Conservation (phyloP, 2,797 vertebrate genomes). For the Syndactyla subalaris region DNA sequence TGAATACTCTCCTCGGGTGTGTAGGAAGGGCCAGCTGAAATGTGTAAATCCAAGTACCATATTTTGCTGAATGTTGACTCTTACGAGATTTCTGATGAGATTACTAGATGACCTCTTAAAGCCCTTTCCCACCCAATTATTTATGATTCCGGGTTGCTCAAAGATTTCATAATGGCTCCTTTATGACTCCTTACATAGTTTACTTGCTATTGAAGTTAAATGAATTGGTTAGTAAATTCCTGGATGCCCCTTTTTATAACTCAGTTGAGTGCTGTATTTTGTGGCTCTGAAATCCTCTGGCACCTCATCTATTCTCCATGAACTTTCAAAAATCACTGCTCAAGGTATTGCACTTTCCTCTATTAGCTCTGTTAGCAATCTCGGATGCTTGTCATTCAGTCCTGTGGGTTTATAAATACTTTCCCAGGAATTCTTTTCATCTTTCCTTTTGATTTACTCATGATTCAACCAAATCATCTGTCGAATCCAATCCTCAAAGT, state of each 20-base stretch:
- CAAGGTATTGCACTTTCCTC: constrained; percentile 30
- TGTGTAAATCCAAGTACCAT: background rate
- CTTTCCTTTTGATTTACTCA: constrained; percentile 47
- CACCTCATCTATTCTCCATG: constrained; percentile 61
- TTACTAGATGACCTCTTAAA: constrained; percentile 63
- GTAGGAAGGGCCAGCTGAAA: constrained; percentile 5
- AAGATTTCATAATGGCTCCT: constrained; percentile 56
- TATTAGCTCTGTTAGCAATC: constrained; percentile 53
- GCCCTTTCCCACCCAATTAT: constrained; percentile 59
- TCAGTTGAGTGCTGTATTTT: constrained; percentile 61
- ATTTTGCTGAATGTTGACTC: constrained; percentile 43
- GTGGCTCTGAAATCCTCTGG: constrained; percentile 58
- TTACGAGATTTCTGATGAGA: constrained; percentile 49
- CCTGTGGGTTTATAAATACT: constrained; percentile 54
- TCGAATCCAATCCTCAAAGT: background rate
- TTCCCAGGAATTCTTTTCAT: constrained; percentile 69
- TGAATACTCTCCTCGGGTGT: background rate
- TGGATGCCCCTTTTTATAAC: constrained; percentile 59
- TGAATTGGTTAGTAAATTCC: constrained; percentile 61
- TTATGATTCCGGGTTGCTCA: constrained; percentile 44
- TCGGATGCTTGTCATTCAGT: background rate
- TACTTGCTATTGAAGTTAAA: constrained; percentile 63
- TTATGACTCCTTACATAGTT: constrained; percentile 59
- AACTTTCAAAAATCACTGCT: constrained; percentile 60
- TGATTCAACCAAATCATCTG: background rate